Evolutionary conservation across 2,888 invertebrate genomes (phyloP).

Genomic region (Brachycybe producta): DNA sequence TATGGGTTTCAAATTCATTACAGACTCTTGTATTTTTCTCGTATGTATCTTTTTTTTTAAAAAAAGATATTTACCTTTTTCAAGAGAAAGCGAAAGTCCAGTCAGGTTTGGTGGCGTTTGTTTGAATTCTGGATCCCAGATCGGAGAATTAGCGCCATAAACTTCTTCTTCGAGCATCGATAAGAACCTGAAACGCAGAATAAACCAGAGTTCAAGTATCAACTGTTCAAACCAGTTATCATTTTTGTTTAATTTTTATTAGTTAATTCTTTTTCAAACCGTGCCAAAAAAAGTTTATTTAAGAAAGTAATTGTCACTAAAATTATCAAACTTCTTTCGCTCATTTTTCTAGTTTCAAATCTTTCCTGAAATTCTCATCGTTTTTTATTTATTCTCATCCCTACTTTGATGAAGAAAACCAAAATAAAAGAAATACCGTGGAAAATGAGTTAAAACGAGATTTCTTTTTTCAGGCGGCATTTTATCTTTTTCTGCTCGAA

Average conservation of each 20-base stretch:
- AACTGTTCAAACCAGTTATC: not conserved
- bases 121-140: constrained; percentile 86
- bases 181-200: constrained; percentile 50
- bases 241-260: not conserved
- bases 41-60: not conserved
- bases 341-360: too few relatives aligned
- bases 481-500: constrained; percentile 72
- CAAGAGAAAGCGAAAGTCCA: constrained; percentile 7
- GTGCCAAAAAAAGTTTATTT: too few relatives aligned
- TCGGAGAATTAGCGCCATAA: constrained; percentile 69
- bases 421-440: constrained; percentile 40
- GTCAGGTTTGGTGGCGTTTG: constrained; percentile 44
- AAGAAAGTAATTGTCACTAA: too few relatives aligned
- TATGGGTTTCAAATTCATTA: not conserved
- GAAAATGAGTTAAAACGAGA: constrained; percentile 74
- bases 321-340: too few relatives aligned
- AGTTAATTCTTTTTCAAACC: not conserved
- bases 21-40: too few relatives aligned
- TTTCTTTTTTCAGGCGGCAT: constrained; percentile 75
- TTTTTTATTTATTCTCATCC: too few relatives aligned
- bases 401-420: too few relatives aligned
- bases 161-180: constrained; percentile 78
- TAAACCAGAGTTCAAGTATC: not conserved
- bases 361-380: too few relatives aligned
- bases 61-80: constrained; percentile 16